Base-by-base conservation (phyloP, 2,113 vertebrate genomes). In the Lepisosteus oculatus region DNA sequence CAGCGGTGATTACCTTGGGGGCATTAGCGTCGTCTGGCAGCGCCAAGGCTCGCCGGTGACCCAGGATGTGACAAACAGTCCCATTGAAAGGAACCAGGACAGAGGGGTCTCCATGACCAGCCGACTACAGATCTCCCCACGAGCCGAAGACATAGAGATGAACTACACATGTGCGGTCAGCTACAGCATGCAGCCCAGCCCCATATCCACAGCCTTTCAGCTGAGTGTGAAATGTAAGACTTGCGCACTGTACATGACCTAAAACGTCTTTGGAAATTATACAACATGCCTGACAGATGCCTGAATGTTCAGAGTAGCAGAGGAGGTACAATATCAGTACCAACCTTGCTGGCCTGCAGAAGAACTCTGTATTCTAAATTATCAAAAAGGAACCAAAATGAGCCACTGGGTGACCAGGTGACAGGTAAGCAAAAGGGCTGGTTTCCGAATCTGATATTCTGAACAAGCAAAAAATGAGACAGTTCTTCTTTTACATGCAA, bases 151-250 rank as follows among this genome's bases (percentile, higher is more conserved):
- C 56, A 6, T 11, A n/a, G 56, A 13, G 12, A 8, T 59, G 56
- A n/a, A 14, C 11, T 59, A 11, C 56, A 59, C 56, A 6, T 59
- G 56, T 13, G 3, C 7, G 11, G 56, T 59, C 11, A 8, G 3
- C 12, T 12, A 59, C n/a, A n/a, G 7, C 11, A n/a, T 12, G 13
- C 56, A 11, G 11, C 12, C 11, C 11, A 13, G 7, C 3, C n/a
- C 56, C 11, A 59, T 59, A 13, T 59, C 56, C 11, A 59, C 7
- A 13, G 12, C 3, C 56, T 4, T n/a, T 12, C 12, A 8, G 3
- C n/a, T 59, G 56, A 59, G 56, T n/a, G 56, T 59, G n/a, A 59
- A 59, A 59, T 59, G 56, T 59, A 59, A 59, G 56, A 51, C 9
- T 51, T 59, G 47, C 9, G 3, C 47, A 51, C 47, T 51, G 47